These are phyloP conservation scores for Perca flavescens DNA, from an alignment of 2,113 vertebrate species.

Conservation along the genomic window DNA sequence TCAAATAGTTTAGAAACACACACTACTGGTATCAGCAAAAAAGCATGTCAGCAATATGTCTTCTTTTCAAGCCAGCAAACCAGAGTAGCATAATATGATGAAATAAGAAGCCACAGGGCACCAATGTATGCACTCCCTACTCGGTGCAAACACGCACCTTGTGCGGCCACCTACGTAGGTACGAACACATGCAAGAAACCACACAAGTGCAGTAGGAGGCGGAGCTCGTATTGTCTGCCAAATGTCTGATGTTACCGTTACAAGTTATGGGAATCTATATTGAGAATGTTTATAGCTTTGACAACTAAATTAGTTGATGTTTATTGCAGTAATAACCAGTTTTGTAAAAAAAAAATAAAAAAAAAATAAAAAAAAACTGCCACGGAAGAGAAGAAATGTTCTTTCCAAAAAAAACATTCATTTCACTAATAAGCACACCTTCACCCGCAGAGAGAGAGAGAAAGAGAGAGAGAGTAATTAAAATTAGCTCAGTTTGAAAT, in stretches of 20 bases:
- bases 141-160: constrained; percentile 19
- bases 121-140: constrained; percentile 1
- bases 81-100: constrained; percentile 5
- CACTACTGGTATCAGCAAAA: constrained; percentile 24
- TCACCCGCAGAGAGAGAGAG: background rate
- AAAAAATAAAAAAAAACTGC: background rate
- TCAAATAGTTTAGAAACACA: constrained; percentile 8
- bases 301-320: background rate
- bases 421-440: constrained; percentile 49
- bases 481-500: constrained; percentile 38
- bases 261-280: constrained; percentile 25
- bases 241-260: constrained; percentile 41
- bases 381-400: background rate
- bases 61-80: constrained; percentile 26
- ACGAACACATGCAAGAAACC: constrained; percentile 24
- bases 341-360: background rate
- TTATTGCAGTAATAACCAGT: constrained; percentile 15
- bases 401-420: constrained; percentile 28
- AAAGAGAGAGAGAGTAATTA: constrained; percentile 11
- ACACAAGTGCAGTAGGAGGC: constrained; percentile 5
- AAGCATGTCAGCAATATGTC: constrained; percentile 18
- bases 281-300: constrained; percentile 19
- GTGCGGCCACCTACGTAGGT: constrained; percentile 21
- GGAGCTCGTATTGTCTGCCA: constrained; percentile 15
- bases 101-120: constrained; percentile 48